These are phyloP conservation scores for Maccullochella peelii DNA, from an alignment of 2,113 vertebrate genomes.

Conservation along the genomic window DNA sequence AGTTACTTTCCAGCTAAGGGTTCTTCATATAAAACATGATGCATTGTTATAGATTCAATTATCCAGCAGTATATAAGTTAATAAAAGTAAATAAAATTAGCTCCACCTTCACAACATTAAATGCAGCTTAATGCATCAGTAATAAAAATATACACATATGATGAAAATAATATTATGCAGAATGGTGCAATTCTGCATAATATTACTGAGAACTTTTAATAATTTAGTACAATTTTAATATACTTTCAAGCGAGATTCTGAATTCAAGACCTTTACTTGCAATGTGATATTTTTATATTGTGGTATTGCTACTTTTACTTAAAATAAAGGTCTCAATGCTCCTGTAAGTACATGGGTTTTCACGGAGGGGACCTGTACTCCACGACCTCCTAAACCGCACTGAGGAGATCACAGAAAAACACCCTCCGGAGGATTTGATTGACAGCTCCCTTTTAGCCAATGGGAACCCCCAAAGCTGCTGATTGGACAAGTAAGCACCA, in stretches of 20 bases:
- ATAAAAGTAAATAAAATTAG: too few species aligned
- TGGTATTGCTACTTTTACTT: background rate
- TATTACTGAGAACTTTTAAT: background rate
- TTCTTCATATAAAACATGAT: background rate
- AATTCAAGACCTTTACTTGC: background rate
- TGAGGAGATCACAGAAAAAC: constrained; percentile 34
- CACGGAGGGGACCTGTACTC: constrained; percentile 23
- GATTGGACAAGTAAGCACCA: constrained; percentile 63
- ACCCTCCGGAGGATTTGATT: constrained; percentile 64
- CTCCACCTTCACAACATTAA: background rate
- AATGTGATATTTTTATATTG: background rate
- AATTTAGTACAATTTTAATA: background rate
- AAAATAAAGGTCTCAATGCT: background rate
- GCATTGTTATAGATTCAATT: background rate
- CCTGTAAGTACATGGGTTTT: background rate
- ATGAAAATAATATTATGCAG: background rate
- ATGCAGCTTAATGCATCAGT: background rate
- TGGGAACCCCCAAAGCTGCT: constrained; percentile 41
- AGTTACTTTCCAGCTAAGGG: background rate
- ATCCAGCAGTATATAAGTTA: background rate
- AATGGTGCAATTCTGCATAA: background rate
- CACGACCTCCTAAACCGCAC: constrained; percentile 20
- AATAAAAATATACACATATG: background rate
- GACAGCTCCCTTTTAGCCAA: constrained; percentile 74
- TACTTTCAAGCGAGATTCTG: background rate